phyloP scores from a whole-genome alignment of 2,113 vertebrate species.

The Indicator indicator region DNA sequence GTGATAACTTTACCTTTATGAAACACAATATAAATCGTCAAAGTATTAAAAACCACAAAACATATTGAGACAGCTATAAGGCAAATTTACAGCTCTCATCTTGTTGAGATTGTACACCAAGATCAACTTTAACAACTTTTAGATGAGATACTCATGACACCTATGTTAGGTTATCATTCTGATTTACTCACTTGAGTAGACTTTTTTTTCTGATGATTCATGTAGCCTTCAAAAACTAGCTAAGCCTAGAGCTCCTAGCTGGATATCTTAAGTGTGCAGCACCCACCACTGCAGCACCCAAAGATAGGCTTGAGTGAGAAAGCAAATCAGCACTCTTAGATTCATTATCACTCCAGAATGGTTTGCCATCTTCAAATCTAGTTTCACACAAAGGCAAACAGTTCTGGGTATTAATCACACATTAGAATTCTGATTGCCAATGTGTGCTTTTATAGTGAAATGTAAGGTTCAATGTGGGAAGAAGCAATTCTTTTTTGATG shows the following conservation, averaged over 20 bases:
- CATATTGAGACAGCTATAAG: background rate
- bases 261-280: background rate
- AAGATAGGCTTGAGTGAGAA: conserved; percentile 42
- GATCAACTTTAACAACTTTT: background rate
- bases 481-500: background rate
- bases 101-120: background rate
- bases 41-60: background rate
- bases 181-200: background rate
- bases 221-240: background rate
- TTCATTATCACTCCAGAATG: conserved; percentile 17
- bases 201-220: background rate
- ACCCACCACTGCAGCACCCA: background rate
- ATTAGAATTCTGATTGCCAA: background rate
- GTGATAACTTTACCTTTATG: background rate
- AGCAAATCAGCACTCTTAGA: background rate
- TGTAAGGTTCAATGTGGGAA: background rate
- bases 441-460: background rate
- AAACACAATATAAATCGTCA: background rate
- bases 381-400: conserved; percentile 24
- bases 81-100: background rate
- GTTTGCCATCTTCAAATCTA: background rate
- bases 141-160: background rate
- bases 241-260: background rate
- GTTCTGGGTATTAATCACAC: background rate
- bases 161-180: background rate